These are phyloP conservation scores for Noctilio leporinus DNA, from an alignment of 2,113 vertebrate species.

Conservation along the genomic window DNA sequence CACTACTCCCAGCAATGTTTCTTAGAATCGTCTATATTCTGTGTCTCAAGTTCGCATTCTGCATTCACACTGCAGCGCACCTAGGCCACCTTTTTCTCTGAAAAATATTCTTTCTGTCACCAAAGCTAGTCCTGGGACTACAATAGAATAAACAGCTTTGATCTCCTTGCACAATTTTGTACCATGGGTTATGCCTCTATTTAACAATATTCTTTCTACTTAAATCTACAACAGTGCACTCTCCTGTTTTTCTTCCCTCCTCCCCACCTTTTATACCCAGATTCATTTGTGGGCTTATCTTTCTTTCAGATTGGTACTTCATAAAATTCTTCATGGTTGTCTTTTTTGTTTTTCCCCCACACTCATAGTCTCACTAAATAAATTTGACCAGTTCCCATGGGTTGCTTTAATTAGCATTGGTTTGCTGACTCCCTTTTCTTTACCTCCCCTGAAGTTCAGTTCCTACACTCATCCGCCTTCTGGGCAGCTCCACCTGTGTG, in stretches of 20 bases:
- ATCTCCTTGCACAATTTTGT: background rate
- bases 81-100: background rate
- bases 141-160: background rate
- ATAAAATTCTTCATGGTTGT: background rate
- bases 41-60: background rate
- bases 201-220: background rate
- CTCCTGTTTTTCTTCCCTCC: background rate
- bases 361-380: background rate
- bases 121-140: background rate
- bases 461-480: background rate
- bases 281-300: background rate
- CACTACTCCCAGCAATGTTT: background rate
- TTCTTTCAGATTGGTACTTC: background rate
- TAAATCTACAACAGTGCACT: background rate
- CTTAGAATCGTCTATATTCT: background rate
- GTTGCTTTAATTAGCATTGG: background rate
- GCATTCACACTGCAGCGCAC: background rate
- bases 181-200: background rate
- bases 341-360: background rate
- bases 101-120: background rate
- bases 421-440: background rate
- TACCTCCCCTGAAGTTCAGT: background rate
- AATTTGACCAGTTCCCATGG: background rate
- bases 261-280: background rate
- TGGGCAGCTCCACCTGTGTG: accelerated